Evolutionary conservation across 1,140 invertebrate genomes (phyloP), one percentile per base, ranked within the genome.

Genomic region (Drosophila pallidifrons): DNA sequence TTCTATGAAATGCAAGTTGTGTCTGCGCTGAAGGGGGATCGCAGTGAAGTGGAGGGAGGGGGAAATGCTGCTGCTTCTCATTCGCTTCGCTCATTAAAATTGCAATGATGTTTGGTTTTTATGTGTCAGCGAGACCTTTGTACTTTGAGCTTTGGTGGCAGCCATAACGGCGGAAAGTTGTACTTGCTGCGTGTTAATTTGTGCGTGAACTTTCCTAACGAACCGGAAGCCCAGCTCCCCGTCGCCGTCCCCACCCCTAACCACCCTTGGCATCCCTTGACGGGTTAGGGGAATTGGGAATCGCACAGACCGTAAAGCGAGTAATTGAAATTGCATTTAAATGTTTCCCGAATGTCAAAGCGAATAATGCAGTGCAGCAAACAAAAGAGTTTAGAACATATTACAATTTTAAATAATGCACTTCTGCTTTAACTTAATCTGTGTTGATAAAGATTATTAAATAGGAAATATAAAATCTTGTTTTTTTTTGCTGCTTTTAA

Each of bases 121-220:
- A 49, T 63, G 13, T 67, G 38, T n/a, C 45, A 25, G 51, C 7
- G 51, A 54, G 52, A 57, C 77, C 81, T 83, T 83, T 83, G 83
- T 75, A 78, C 72, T 78, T 88, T 82, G 76, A 57, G 64, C 68
- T 80, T 81, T 60, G 74, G 74, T 60, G 68, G 74, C 64, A 67
- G 45, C 55, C 68, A 77, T 75, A 68, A 70, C 71, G 79, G 55
- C 65, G 71, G 65, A 80, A 79, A 77, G 83, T 88, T 77, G 61
- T 81, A 87, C 63, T 81, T 74, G 83, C 76, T 59, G 74, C 85
- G 83, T 87, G 83, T 87, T 87, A 87, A 87, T 87, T 87, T 87
- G 83, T 87, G 83, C 83, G 85, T 88, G 79, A 88, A 87, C 77
- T 81, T 87, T 75, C 65, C 85, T 88, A 87, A 87, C 83, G 83